Evolutionary conservation across 2,888 invertebrate genomes (phyloP), one percentile per base, ranked within the genome.

Genomic region (Volucella inflata): DNA sequence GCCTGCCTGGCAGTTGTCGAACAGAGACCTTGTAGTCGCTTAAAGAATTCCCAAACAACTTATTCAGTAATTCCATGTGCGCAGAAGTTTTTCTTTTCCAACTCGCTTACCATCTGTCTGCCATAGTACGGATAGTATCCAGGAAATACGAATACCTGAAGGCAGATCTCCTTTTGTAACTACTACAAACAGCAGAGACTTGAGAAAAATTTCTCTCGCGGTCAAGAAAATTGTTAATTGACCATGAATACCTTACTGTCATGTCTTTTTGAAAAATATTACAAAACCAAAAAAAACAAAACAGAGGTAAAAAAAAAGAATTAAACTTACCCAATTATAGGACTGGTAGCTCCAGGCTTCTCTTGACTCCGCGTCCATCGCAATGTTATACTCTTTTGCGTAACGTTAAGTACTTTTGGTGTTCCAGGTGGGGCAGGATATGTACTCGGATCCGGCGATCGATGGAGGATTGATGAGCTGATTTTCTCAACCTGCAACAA

Each of bases 381-480:
- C 30, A 95, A 90, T 40, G 94, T 93, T 60, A 95, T 93, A 87
- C 94, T 94, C 65, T 93, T 94, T 88, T 94, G 94, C 8, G 96
- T 95, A 36, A 93, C 94, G 92, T 94, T 96, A 88, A 94, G 93
- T 88, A 93, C 95, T 92, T 94, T 94, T 80, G 94, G 96, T 88
- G 95, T 94, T 72, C 95, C 94, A 2, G 97, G 97, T 21, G 96
- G 94, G 70, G 95, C 94, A 2, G 97, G 97, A 89, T 94, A 93
- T 8, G 94, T 94, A 74, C 94, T 94, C 50, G 95, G 94, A 91
- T 96, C 95, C 11, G 96, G 95, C 87, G 95, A 95, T 70, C 95
- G 94, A 90, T 95, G 95, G 87, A 96, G 93, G n/a, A 94, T 94
- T 77, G 93, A 93, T 72, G 91, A 90, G 80, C 92, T 90, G 82